Evolutionary conservation across 2,113 vertebrate species (phyloP), one percentile per base, ranked within the genome.

Genomic region (Sinocyclocheilus rhinocerous): DNA sequence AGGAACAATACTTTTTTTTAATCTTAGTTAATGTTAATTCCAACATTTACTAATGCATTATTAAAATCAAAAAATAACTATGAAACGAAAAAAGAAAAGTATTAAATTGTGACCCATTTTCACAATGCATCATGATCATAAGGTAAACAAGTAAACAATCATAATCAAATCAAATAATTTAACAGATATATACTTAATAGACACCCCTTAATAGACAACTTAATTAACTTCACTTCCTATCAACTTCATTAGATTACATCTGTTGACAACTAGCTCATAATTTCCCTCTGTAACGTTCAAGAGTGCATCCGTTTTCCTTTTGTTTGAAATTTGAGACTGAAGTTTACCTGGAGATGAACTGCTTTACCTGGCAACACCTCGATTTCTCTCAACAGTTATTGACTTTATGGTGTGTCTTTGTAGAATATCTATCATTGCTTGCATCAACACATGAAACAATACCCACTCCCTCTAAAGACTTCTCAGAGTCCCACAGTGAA

Each of bases 361-460:
- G 45, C 55, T 79, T 79, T 36, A 55, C 48, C 3, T 55, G 48
- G 48, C 48, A 15, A 77, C 24, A 55, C 52, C 42, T 59, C 61
- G 29, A 73, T 73, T 26, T 81, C 36, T 29, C 4, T 36, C 48
- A 20, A 79, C 18, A 61, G 55, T 79, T 79, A 8, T 20, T 76
- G 22, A 22, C 76, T n/a, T 20, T 79, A 18, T 36, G 4, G 20
- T 39, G 18, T 10, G 42, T 67, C 42, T 67, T 33, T 57, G 24
- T 85, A 52, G 61, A 84, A 88, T 86, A 83, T 86, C 75, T 76
- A 63, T 84, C 81, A 85, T 77, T 81, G 59, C 29, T 55, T 75
- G 83, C 79, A 76, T 86, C 69, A 85, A 84, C 39, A 83, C 50
- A 18, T 76, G 80, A 76, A 89, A 87, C 70, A 87, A 87, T 84